phyloP scores from a whole-genome alignment of 2,888 invertebrate genomes.

The Ernsta delagoae region DNA sequence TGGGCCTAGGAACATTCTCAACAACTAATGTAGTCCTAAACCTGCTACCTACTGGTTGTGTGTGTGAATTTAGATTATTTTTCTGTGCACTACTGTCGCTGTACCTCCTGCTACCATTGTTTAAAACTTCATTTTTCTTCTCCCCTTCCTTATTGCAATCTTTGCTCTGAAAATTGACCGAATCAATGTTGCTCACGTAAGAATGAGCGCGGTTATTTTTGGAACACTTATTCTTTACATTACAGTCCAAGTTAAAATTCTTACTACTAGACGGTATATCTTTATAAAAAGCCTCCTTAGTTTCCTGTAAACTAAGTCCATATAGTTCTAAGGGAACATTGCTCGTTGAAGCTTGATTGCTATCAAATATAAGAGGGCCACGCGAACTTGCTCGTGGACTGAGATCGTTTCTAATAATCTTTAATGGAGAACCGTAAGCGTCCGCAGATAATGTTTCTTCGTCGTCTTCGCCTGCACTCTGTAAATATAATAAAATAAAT shows the following conservation, averaged over 20 bases:
- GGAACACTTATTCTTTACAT: slow-evolving; percentile 60
- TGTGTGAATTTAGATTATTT: slow-evolving; percentile 50
- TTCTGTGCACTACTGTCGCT: slow-evolving; percentile 72
- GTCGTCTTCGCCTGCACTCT: slow-evolving; percentile 85
- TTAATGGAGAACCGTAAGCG: slow-evolving; percentile 69
- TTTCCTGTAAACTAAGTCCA: slow-evolving; percentile 67
- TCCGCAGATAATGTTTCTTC: slow-evolving; percentile 84
- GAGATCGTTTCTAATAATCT: slow-evolving; percentile 68
- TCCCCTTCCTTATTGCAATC: slow-evolving; percentile 54
- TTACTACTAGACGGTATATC: slow-evolving; percentile 76
- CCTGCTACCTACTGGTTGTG: slow-evolving; percentile 58
- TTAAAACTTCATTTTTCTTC: slow-evolving; percentile 62
- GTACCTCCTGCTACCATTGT: slow-evolving; percentile 70
- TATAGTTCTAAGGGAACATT: slow-evolving; percentile 58
- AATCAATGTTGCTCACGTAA: slow-evolving; percentile 57
- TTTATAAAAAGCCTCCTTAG: slow-evolving; percentile 71
- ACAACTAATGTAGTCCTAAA: slow-evolving; percentile 75
- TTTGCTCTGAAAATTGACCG: slow-evolving; percentile 60
- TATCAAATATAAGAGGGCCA: slow-evolving; percentile 47
- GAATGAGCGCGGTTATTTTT: slow-evolving; percentile 56
- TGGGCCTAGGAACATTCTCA: slow-evolving; percentile 60
- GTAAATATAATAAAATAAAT: slow-evolving; percentile 46
- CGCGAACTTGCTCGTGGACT: slow-evolving; percentile 54
- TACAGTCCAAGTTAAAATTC: slow-evolving; percentile 68
- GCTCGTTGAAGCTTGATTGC: slow-evolving; percentile 58